Conservation (phyloP, 1,140 invertebrate species). For the Trissolcus basalis region DNA sequence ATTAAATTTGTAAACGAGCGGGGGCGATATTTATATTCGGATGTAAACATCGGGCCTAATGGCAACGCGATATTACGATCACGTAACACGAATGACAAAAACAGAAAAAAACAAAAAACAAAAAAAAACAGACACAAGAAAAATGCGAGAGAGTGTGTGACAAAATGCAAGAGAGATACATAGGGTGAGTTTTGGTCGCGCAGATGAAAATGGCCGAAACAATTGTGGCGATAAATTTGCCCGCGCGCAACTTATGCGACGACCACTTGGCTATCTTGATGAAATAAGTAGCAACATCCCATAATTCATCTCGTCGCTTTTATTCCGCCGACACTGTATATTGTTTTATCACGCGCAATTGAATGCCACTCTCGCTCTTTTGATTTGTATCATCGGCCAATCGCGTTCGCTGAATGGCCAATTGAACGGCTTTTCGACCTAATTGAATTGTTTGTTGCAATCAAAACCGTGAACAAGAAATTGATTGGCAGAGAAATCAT, state of each 20-base stretch:
- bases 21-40: no score
- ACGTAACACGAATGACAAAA: no score
- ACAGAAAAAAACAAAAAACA: no score
- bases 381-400: constrained; percentile 38
- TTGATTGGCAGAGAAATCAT: background rate
- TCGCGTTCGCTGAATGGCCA: constrained; percentile 9
- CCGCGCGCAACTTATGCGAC: constrained; percentile 25
- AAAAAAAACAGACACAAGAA: no score
- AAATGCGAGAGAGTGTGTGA: no score
- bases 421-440: background rate
- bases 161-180: no score
- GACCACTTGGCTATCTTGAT: constrained; percentile 56
- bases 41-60: no score
- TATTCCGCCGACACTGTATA: constrained; percentile 49
- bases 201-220: no score
- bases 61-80: no score
- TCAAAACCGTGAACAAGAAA: background rate
- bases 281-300: constrained; percentile 68
- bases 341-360: constrained; percentile 49
- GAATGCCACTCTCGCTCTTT: constrained; percentile 26
- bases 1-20: no score
- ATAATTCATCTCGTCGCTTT: constrained; percentile 59
- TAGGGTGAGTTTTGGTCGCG: no score
- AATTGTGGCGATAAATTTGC: constrained; percentile 46
- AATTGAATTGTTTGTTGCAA: constrained; percentile 26